phyloP scores from a whole-genome alignment of 2,113 vertebrate species.

The Amphilophus citrinellus region DNA sequence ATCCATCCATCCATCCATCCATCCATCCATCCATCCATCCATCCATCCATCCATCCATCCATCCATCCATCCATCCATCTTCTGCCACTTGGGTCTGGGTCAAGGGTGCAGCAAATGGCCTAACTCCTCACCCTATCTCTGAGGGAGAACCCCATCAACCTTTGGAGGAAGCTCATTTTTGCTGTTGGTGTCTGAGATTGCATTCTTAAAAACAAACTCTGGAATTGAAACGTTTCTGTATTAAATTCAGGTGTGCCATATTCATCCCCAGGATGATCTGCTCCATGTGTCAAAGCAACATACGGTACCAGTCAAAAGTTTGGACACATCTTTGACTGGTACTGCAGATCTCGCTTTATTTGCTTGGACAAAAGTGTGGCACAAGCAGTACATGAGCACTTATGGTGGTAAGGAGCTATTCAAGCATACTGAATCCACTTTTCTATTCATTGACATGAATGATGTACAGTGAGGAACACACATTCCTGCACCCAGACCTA shows the following conservation, averaged over 20 bases:
- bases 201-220: background rate
- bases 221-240: background rate
- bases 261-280: background rate
- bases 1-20: too few species aligned
- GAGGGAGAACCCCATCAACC: background rate
- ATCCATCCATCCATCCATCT: too few species aligned
- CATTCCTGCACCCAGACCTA: slow-evolving; percentile 58
- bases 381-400: background rate
- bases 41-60: too few species aligned
- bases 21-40: too few species aligned
- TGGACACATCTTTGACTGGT: too few species aligned
- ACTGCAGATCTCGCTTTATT: background rate
- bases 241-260: background rate
- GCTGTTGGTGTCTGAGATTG: background rate
- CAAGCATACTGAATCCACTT: background rate
- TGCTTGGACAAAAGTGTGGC: background rate
- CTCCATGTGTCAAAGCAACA: background rate
- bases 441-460: background rate
- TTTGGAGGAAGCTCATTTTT: background rate
- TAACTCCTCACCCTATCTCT: background rate
- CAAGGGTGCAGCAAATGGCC: background rate
- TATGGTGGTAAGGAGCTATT: background rate
- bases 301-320: too few species aligned
- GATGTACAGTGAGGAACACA: slow-evolving; percentile 31
- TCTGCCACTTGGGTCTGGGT: too few species aligned